Evolutionary conservation across 2,888 invertebrate genomes (phyloP).

Genomic region (Temnothorax ravouxi): DNA sequence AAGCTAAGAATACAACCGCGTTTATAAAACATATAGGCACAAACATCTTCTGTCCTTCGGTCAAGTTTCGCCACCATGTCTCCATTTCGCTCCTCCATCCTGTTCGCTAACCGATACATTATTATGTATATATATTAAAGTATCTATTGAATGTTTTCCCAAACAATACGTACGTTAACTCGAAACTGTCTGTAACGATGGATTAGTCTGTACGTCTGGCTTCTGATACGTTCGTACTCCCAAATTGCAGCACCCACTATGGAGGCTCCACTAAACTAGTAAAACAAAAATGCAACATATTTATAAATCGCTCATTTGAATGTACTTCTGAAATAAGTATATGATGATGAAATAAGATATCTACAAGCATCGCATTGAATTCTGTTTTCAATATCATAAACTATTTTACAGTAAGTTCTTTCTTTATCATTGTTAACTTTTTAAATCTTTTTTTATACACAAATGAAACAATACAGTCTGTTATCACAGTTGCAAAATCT

Average conservation of each 20-base stretch:
- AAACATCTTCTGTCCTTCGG: constrained; percentile 93
- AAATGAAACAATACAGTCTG: background rate
- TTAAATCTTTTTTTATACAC: background rate
- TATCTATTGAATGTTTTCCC: background rate
- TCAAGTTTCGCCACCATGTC: constrained; percentile 91
- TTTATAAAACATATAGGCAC: constrained; percentile 93
- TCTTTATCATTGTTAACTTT: background rate
- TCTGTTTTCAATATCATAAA: constrained; percentile 7
- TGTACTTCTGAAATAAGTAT: background rate
- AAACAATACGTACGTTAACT: constrained; percentile 71
- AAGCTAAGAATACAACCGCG: constrained; percentile 92
- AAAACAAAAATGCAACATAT: constrained; percentile 53
- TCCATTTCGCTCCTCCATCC: constrained; percentile 82
- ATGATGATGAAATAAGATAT: constrained; percentile 18
- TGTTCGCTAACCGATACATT: constrained; percentile 72
- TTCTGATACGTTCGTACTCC: constrained; percentile 93
- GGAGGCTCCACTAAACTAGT: constrained; percentile 90
- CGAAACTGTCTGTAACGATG: constrained; percentile 71
- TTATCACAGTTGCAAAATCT: background rate
- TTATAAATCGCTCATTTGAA: constrained; percentile 1
- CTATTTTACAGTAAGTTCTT: background rate
- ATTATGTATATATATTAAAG: constrained; percentile 33
- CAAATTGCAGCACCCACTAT: constrained; percentile 93
- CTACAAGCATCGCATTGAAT: constrained; percentile 31
- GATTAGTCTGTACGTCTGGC: constrained; percentile 75